Evolutionary conservation across 35 echinoderm and acorn worm species (phyloP).

Genomic region (Apostichopus californicus): DNA sequence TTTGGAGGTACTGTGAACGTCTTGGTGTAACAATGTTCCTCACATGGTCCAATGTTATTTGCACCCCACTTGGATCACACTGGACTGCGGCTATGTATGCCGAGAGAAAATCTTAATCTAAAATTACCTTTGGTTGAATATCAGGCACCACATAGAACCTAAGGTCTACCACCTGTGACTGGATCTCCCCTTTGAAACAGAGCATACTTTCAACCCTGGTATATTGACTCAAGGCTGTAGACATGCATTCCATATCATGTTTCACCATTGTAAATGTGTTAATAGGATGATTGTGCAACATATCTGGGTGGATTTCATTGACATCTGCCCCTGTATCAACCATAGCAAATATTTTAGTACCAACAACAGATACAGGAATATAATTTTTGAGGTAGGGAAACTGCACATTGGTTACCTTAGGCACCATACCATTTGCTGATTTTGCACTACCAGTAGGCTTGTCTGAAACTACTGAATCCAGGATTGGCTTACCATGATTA

Average conservation of each 20-base stretch:
- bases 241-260: background rate
- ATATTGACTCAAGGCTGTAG: background rate
- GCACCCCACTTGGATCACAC: background rate
- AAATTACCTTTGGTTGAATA: slow-evolving; percentile 20
- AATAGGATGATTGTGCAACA: background rate
- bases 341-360: slow-evolving; percentile 1
- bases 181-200: background rate
- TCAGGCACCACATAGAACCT: slow-evolving; percentile 30
- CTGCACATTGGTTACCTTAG: slow-evolving; percentile 4
- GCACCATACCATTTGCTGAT: background rate
- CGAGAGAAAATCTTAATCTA: background rate
- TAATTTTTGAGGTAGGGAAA: slow-evolving; percentile 16
- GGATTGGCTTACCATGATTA: too few relatives aligned
- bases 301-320: background rate
- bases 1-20: background rate
- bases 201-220: background rate
- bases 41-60: background rate
- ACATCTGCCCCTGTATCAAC: background rate
- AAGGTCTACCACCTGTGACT: background rate
- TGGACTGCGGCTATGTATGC: background rate
- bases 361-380: background rate
- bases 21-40: background rate
- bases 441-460: too few relatives aligned
- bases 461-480: too few relatives aligned
- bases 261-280: background rate